Conservation (phyloP, 2,888 invertebrate genomes). For the Resseliella maxima region DNA sequence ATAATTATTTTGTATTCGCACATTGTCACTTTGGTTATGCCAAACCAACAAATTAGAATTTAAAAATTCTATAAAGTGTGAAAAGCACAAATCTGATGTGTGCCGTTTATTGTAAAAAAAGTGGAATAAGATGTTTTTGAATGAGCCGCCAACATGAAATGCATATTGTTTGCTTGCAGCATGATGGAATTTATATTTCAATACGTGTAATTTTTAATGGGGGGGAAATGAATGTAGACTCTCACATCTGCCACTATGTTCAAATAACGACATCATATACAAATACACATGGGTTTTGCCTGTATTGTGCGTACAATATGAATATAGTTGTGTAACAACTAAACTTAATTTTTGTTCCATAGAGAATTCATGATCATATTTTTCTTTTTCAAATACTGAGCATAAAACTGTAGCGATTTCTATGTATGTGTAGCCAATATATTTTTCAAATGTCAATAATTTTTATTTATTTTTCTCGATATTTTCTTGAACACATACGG, state of each 20-base stretch:
- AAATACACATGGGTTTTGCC: not conserved
- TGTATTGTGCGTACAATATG: not conserved
- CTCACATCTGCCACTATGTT: slow-evolving; percentile 51
- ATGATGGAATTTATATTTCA: slow-evolving; percentile 23
- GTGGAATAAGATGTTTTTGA: not conserved
- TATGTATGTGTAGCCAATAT: not conserved
- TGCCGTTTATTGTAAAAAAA: not conserved
- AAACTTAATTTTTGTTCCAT: slow-evolving; percentile 34
- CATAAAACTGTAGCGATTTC: not conserved
- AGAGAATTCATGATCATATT: slow-evolving; percentile 26
- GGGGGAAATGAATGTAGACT: not conserved
- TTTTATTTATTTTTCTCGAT: not conserved
- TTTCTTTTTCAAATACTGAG: not conserved
- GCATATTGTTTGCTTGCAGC: not conserved
- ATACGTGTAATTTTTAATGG: not conserved
- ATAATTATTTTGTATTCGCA: no score
- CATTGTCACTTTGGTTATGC: no score
- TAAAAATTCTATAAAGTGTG: no score
- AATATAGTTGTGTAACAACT: not conserved
- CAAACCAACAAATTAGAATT: no score
- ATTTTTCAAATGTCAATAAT: slow-evolving; percentile 4
- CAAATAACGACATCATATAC: not conserved
- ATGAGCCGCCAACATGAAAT: not conserved
- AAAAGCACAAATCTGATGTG: not conserved
- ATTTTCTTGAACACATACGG: slow-evolving; percentile 5